Base-by-base conservation (phyloP, 1,140 invertebrate species). In the Pseudobourletiella spinata region DNA sequence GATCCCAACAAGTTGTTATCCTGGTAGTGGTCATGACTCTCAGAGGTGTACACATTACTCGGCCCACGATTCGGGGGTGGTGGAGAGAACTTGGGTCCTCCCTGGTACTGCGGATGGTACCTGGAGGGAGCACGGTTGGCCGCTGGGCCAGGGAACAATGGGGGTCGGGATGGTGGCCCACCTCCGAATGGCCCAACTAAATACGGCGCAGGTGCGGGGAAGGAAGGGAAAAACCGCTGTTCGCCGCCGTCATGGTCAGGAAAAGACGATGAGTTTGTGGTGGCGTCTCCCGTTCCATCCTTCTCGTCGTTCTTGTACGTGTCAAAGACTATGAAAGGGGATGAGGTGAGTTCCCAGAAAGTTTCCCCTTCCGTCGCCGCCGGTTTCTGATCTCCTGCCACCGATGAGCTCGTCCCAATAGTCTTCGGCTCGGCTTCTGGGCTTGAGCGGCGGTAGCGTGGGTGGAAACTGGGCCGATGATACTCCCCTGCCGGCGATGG, bases 1-100 rank as follows among this genome's bases (percentile, higher is more conserved):
- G 88, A 90, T 1, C 89, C 88, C 20, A 92, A 74, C 2, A 91
- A 77, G 57, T 68, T 70, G 16, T 57, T 65, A 22, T 70, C 65
- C 3, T 61, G 61, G 29, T 65, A 65, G 28, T 57, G 68, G 30
- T 70, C 59, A 39, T 66, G 58, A 50, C 59, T 60, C 43, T 64
- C 59, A 8, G 65, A 59, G 1, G 63, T 57, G 42, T 61, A 66
- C 0, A 50, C 64, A 3, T 54, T 48, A 29, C 57, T 55, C 2
- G 67, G 67, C 20, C 65, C 64, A 3, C 68, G 48, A 22, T 67
- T 63, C 1, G 59, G 54, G 14, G 43, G 52, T 18, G 65, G 54
- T 4, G 35, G 28, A 3, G 35, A 39, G 26, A 57, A 63, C 22
- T 67, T 67, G 3, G 57, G 43, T 25, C 48, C 24, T 6, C 20